These are phyloP conservation scores for Vimba vimba DNA, from an alignment of 2,113 vertebrate genomes.

Conservation along the genomic window DNA sequence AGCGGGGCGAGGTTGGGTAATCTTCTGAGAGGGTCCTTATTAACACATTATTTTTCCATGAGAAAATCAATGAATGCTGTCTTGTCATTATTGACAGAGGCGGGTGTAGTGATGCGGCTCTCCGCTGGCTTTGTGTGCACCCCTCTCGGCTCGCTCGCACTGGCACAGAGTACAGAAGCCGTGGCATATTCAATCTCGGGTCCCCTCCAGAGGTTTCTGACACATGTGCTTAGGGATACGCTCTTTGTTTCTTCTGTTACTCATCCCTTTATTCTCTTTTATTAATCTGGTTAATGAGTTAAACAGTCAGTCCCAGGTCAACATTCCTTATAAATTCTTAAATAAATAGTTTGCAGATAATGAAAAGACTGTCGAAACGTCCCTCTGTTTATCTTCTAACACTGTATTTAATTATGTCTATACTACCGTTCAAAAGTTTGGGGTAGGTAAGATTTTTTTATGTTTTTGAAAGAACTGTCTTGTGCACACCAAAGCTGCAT, in stretches of 20 bases:
- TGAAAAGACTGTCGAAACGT: neutral
- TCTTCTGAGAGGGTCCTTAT: slow-evolving; percentile 63
- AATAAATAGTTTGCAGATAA: neutral
- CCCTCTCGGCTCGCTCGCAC: neutral
- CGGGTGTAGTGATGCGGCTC: slow-evolving; percentile 39
- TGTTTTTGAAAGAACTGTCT: neutral
- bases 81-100: slow-evolving; percentile 56
- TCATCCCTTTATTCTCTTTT: slow-evolving; percentile 20
- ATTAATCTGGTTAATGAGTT: slow-evolving; percentile 21
- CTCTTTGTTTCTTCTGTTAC: slow-evolving; percentile 28
- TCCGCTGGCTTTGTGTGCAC: slow-evolving; percentile 2
- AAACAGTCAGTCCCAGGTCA: neutral
- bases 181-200: neutral
- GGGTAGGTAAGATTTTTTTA: neutral
- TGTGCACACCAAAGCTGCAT: neutral
- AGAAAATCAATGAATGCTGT: slow-evolving; percentile 60
- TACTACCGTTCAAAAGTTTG: neutral
- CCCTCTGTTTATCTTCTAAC: neutral
- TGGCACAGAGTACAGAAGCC: neutral
- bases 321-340: slow-evolving; percentile 12
- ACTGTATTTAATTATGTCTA: neutral
- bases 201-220: slow-evolving; percentile 31
- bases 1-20: slow-evolving; percentile 59
- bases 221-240: slow-evolving; percentile 24
- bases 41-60: slow-evolving; percentile 64